Evolutionary conservation across 1,140 invertebrate genomes (phyloP), one percentile per base, ranked within the genome.

Genomic region (Brachionus plicatilis): DNA sequence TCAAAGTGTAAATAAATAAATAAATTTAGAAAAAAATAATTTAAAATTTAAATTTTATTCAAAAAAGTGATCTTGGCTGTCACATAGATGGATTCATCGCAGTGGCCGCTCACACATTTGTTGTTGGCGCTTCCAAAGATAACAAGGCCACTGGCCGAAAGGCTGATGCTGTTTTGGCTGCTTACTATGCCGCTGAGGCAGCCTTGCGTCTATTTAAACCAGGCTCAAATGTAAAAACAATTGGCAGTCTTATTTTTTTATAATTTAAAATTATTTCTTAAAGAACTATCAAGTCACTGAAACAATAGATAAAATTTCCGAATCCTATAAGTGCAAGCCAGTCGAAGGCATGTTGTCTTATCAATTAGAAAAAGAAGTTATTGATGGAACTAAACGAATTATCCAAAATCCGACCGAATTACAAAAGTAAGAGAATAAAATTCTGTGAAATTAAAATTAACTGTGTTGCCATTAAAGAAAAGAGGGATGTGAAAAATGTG

Each of bases 41-140:
- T 78, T 53, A 72, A 12, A 17, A 78, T n/a, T 50, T 43, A 14
- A 20, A 24, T 70, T n/a, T 53, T 85, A 37, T 85, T 86, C 83
- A 87, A 92, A 93, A 83, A 87, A 97, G 95, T 89, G 97, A 99
- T 91, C 91, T 99, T 87, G 97, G 97, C 86, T 96, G 95, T 85
- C 97, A 99, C 90, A 93, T 99, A 87, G 98, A 99, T 93, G 98
- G 98, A 33, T 99, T 97, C 88, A 97, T 98, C 89, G 97, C 97
- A 80, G 96, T 99, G 76, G 96, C 96, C 33, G 97, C 96, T 50
- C 97, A 99, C 89, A 97, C 96, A 12, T 91, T 99, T 85, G 93
- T 97, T 84, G 93, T 99, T 86, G 95, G 95, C 83, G 93, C 94
- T 76, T 92, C 92, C 33, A 87, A 91, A 87, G 90, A 91, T 24